These are phyloP conservation scores for Vidua macroura DNA, from an alignment of 2,113 vertebrate species.

Conservation along the genomic window DNA sequence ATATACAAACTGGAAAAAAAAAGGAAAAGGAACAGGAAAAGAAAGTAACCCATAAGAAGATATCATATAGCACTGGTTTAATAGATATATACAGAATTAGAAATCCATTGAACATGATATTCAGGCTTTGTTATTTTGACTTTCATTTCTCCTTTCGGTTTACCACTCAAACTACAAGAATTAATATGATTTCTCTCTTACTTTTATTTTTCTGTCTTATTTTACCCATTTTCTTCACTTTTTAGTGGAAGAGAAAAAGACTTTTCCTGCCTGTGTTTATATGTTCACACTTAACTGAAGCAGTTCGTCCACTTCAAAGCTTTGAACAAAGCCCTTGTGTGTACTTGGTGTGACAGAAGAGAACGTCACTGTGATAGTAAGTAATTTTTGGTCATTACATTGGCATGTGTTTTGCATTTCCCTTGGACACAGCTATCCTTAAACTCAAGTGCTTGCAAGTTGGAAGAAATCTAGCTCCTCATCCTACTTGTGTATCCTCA, in stretches of 20 bases:
- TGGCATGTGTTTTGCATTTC: not conserved
- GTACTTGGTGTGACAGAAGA: not conserved
- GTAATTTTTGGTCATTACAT: not conserved
- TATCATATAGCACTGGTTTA: slow-evolving; percentile 44
- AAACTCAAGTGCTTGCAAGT: not conserved
- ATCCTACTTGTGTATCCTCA: not conserved
- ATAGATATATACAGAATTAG: slow-evolving; percentile 55
- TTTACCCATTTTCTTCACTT: not conserved
- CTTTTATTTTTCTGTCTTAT: not conserved
- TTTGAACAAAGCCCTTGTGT: not conserved
- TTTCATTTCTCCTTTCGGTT: not conserved
- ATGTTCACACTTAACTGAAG: not conserved
- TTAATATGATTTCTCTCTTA: not conserved
- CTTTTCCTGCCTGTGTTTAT: not conserved
- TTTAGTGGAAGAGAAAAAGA: not conserved
- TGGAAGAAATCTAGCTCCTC: not conserved
- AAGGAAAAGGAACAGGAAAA: not conserved
- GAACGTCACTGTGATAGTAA: not conserved
- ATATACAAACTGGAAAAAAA: slow-evolving; percentile 23
- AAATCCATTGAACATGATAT: not conserved
- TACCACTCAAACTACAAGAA: not conserved
- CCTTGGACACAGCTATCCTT: not conserved
- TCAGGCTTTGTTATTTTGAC: slow-evolving; percentile 31
- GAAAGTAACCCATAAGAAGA: slow-evolving; percentile 12
- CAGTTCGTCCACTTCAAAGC: not conserved